phyloP scores from a whole-genome alignment of 2,888 invertebrate genomes.

The Caenorhabditis plicata region DNA sequence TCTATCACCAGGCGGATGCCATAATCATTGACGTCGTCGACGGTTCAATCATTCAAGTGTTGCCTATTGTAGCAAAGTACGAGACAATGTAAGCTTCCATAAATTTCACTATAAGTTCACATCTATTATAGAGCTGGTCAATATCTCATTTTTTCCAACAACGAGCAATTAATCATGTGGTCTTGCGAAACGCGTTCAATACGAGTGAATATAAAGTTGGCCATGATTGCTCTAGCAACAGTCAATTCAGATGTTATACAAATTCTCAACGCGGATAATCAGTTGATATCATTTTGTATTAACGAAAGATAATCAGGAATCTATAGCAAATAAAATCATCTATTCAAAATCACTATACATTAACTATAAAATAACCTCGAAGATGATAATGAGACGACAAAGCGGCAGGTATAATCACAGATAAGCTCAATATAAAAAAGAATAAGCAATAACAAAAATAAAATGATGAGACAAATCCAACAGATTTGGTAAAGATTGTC shows the following conservation, averaged over 20 bases:
- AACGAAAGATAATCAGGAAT: conserved; percentile 6
- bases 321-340: not conserved
- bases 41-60: no score
- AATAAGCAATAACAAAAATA: no score
- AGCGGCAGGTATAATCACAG: no score
- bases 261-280: conserved; percentile 7
- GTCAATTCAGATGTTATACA: conserved; percentile 21
- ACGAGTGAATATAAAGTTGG: conserved; percentile 9
- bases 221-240: conserved; percentile 11
- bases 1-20: conserved; percentile 10
- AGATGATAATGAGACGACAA: no score
- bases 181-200: conserved; percentile 5
- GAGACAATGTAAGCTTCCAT: no score
- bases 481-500: no score
- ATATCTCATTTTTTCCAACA: conserved; percentile 20
- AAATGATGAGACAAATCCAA: no score
- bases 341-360: not conserved
- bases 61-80: no score
- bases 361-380: no score
- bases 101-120: no score
- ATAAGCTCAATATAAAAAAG: no score
- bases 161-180: conserved; percentile 21
- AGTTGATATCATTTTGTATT: conserved; percentile 17
- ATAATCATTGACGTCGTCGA: conserved; percentile 10
- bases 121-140: conserved; percentile 17